Percentiles rank a stretch among this genome's conserved stretches.
Evolutionary conservation across 2,113 vertebrate genomes (phyloP).

Genomic region (Indicator maculatus): DNA sequence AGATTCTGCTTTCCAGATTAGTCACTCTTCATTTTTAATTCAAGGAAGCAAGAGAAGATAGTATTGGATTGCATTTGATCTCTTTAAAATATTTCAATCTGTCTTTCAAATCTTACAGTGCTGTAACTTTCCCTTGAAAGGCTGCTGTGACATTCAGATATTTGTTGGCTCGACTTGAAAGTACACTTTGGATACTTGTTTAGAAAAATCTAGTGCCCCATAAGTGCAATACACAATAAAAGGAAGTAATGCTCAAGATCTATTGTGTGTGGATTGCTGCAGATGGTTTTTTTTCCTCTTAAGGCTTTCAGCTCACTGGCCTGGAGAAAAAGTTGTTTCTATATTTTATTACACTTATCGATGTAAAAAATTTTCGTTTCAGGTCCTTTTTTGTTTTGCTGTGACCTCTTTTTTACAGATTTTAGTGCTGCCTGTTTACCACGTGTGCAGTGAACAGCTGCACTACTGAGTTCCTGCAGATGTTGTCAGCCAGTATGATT

Average conservation of each 20-base stretch:
- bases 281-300: not conserved
- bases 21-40: not conserved
- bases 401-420: not conserved
- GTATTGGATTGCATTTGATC: not conserved
- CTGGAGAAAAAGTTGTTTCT: not conserved
- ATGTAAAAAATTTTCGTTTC: not conserved
- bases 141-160: not conserved
- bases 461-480: not conserved
- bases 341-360: not conserved
- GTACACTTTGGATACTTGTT: not conserved
- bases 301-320: not conserved
- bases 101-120: not conserved
- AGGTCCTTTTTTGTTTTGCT: not conserved
- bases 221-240: not conserved
- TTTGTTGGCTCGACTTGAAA: constrained; percentile 24
- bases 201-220: not conserved
- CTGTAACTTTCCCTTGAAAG: not conserved
- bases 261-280: not conserved
- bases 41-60: not conserved
- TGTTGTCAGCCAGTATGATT: not conserved
- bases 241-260: not conserved
- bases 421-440: not conserved
- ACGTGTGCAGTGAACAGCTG: not conserved
- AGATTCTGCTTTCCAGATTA: not conserved
- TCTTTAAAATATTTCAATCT: not conserved